phyloP scores from a whole-genome alignment of 1,140 invertebrate species.

The Papilio polyxenes region DNA sequence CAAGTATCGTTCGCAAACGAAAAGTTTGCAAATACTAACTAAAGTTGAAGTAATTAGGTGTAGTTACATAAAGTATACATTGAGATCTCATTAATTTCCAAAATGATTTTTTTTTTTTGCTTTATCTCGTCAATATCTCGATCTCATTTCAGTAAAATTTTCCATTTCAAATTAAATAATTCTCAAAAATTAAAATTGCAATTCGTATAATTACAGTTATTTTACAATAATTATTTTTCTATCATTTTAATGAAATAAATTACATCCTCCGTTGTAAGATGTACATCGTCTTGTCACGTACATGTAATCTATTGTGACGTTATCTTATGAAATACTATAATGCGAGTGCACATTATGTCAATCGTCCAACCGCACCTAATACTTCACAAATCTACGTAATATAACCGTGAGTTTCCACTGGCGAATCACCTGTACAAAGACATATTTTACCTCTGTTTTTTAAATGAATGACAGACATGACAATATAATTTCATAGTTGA shows the following conservation, averaged over 20 bases:
- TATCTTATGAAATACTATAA: conserved; percentile 26
- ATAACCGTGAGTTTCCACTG: not conserved
- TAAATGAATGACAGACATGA: too few species aligned
- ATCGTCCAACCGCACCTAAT: conserved; percentile 62
- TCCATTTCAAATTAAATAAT: too few species aligned
- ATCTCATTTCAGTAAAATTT: too few species aligned
- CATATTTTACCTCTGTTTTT: not conserved
- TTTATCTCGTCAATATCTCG: too few species aligned
- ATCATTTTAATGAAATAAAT: not conserved
- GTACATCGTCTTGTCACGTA: conserved; percentile 32
- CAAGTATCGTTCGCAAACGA: too few species aligned
- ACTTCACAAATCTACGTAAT: conserved; percentile 41
- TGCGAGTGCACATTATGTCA: conserved; percentile 54
- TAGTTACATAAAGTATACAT: too few species aligned
- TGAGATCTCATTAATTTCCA: too few species aligned
- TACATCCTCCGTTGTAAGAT: not conserved
- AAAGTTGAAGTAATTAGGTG: too few species aligned
- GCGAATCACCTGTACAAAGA: not conserved
- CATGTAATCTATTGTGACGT: conserved; percentile 8
- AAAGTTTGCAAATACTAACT: too few species aligned
- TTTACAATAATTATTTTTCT: not conserved
- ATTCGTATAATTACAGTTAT: not conserved
- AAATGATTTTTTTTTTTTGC: too few species aligned
- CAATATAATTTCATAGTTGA: too few species aligned
- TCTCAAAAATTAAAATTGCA: not conserved